Evolutionary conservation across 2,888 invertebrate species (phyloP), one percentile per base, ranked within the genome.

Genomic region (Tyria jacobaeae): DNA sequence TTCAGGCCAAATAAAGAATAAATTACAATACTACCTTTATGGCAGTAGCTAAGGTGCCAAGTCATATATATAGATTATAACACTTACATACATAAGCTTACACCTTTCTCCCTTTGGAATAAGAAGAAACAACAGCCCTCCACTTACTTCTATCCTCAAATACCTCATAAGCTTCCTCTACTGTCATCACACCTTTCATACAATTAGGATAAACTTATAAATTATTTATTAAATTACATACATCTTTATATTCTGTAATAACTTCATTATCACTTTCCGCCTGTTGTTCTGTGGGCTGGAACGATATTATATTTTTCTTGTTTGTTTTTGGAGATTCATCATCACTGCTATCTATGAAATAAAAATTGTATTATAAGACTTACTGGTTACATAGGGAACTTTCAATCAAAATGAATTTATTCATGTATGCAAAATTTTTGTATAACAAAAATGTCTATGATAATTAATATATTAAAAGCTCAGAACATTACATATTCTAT

Each of bases 291-390:
- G 72, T 54, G 4, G 57, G 64, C 17, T 63, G 66, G 37, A 69
- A 63, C 47, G 71, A 35, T 55, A 68, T 60, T 41, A 60, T 55
- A 48, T 59, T 64, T 48, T 62, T 71, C 47, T 73, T 81, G 41
- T 58, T 72, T 14, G 66, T 24, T 57, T 74, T 84, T 56, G 83
- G 75, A 53, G 73, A 71, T 70, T 93, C 94, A 84, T 93, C 92
- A 75, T 93, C 93, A 74, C 92, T 93, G 73, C 91, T 93, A 63
- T 94, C 94, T 94, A 80, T 4, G 49, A 86, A 79, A 31, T 4
- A 59, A 50, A 25, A 27, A 37, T 5, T 31, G 12, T 7, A n/a
- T 1, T 27, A 9, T 15, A 4, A 47, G 4, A 49, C 48, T 49
- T n/a, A 27, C 3, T 48, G 10, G 7, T 17, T 41, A 17, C n/a